Base-by-base conservation (phyloP, 2,888 invertebrate species). In the Synergus japonicus region DNA sequence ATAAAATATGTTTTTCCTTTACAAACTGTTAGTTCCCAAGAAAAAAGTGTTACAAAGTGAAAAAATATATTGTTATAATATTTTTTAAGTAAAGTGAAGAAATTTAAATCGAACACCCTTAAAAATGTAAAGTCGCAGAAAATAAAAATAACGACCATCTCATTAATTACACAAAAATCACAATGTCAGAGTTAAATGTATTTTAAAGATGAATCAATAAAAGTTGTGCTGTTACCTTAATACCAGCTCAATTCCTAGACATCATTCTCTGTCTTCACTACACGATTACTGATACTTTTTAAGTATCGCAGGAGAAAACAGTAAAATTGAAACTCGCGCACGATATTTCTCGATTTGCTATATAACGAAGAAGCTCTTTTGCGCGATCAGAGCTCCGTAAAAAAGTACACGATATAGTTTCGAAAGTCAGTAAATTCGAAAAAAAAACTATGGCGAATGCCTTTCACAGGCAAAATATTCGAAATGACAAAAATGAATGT, bases 251-350 rank as follows among this genome's bases (percentile, higher is more conserved):
- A 54, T 73, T 73, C 73, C 73, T 73, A 73, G 54, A 73, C 1
- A 58, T 73, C 73, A 54, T 73, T 37, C 73, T 49, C 54, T 41
- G 73, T 73, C n/a, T 73, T 15, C 73, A 73, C 73, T 37, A 73
- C 73, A 73, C 73, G 54, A 12, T n/a, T 73, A 73, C 73, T 69
- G 69, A 69, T 69, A 69, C 69, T 67, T 67, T 54, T 54, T 9
- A 10, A 37, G 73, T 73, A 73, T 18, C 73, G 54, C 41, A 49
- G 37, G 29, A 63, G 22, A 69, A 69, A 46, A 15, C 49, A 13
- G 29, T 13, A 10, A 54, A 73, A 73, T 73, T 41, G 8, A 37
- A 7, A 37, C 10, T 73, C n/a, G 37, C 54, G 46, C 44, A 29
- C 46, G 67, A 46, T 9, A 46, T 46, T 46, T 67, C 46, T 67